phyloP scores from a whole-genome alignment of 1,140 invertebrate species.

The Drosophila persimilis region DNA sequence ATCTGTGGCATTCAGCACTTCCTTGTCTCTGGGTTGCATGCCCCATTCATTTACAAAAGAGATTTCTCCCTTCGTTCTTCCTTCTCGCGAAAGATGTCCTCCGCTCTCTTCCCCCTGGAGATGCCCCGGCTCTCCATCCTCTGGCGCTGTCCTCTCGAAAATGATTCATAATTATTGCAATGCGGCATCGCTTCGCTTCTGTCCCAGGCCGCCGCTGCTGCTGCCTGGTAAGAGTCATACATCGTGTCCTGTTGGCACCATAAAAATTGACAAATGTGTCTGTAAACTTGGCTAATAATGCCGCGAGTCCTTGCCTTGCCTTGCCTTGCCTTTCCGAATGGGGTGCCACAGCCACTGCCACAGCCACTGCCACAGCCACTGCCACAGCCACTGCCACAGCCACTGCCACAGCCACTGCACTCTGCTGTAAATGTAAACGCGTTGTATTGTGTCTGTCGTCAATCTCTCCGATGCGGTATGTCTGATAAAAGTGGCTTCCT shows the following conservation, averaged over 20 bases:
- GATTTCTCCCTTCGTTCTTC: not conserved
- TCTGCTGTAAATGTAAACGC: not conserved
- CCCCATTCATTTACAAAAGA: not conserved
- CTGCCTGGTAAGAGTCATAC: conserved; percentile 44
- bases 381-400: conserved; percentile 14
- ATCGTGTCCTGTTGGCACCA: conserved; percentile 67
- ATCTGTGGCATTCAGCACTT: not conserved
- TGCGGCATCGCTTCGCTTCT: conserved; percentile 57
- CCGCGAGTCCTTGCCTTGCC: conserved; percentile 1
- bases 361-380: not conserved
- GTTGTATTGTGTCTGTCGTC: no score
- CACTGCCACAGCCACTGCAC: not conserved
- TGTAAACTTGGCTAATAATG: conserved; percentile 82
- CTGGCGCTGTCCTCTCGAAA: conserved; percentile 13
- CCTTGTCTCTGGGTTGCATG: not conserved
- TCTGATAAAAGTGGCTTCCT: no score
- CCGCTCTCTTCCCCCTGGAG: not conserved
- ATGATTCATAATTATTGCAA: conserved; percentile 82
- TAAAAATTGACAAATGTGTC: conserved; percentile 82
- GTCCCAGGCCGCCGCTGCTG: no score
- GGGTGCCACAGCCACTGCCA: conserved; percentile 11
- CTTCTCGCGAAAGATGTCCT: no score
- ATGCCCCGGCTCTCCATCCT: conserved; percentile 15
- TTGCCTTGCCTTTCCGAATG: conserved; percentile 4
- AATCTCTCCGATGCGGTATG: no score